Conservation (phyloP, 2,113 vertebrate species). For the Chaetura pelagica region DNA sequence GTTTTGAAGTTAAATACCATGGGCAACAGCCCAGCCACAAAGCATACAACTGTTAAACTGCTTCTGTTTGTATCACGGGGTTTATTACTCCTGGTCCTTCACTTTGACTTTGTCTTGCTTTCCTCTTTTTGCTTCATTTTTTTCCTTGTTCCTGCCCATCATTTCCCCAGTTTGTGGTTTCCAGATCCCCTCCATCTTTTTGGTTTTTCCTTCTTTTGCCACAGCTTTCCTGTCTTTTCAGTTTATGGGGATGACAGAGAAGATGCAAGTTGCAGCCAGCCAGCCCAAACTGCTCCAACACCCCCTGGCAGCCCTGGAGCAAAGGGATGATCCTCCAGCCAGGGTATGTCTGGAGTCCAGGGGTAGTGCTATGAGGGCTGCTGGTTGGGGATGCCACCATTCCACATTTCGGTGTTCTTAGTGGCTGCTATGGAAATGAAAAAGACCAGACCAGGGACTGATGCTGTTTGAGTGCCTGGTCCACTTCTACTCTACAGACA, state of each 20-base stretch:
- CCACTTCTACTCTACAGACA: not conserved
- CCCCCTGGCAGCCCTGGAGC: not conserved
- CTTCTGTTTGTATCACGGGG: not conserved
- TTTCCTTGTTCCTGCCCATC: not conserved
- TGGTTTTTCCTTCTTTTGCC: not conserved
- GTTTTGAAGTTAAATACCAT: slow-evolving; percentile 25
- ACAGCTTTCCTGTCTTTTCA: not conserved
- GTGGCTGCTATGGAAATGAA: not conserved
- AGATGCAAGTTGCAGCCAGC: not conserved
- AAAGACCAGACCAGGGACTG: not conserved
- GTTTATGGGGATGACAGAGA: not conserved
- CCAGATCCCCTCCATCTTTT: not conserved
- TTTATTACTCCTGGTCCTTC: not conserved
- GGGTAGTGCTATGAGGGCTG: not conserved
- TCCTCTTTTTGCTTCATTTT: not conserved
- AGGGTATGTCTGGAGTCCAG: not conserved
- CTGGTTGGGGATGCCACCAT: not conserved
- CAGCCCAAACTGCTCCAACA: not conserved
- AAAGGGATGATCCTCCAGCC: not conserved
- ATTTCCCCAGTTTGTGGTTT: not conserved
- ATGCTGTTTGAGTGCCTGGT: not conserved
- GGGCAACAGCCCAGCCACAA: slow-evolving; percentile 35
- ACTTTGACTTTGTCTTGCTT: not conserved
- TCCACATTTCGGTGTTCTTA: not conserved
- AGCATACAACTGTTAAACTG: not conserved